A percentile compares a stretch with the other conserved stretches of the same genome.
phyloP scores from a whole-genome alignment of 2,888 invertebrate genomes.

The Troides oblongomaculatus region DNA sequence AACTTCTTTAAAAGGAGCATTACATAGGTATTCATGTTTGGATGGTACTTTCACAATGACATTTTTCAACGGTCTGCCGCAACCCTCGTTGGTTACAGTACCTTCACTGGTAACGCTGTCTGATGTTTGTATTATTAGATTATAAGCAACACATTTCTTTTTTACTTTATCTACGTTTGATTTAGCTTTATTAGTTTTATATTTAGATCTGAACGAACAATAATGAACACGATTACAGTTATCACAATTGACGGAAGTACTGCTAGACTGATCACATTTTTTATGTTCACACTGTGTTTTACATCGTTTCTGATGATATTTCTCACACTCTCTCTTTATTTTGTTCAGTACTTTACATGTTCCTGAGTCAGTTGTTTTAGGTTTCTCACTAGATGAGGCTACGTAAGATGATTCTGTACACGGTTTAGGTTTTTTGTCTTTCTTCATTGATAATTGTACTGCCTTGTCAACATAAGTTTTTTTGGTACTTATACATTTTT shows the following conservation, averaged over 20 bases:
- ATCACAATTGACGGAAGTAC: conserved; percentile 61
- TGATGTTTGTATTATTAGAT: conserved; percentile 70
- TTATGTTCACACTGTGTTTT: conserved; percentile 43
- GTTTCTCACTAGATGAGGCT: conserved; percentile 55
- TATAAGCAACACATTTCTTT: conserved; percentile 69
- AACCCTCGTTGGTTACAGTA: conserved; percentile 39
- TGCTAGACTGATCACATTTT: conserved; percentile 61
- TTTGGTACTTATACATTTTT: conserved; percentile 24
- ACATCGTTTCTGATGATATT: conserved; percentile 63
- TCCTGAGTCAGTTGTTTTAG: conserved; percentile 60
- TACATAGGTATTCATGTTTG: conserved; percentile 44
- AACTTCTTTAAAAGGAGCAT: conserved; percentile 56
- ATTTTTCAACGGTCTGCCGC: conserved; percentile 53
- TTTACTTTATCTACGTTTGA: conserved; percentile 49
- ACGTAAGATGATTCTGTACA: conserved; percentile 55
- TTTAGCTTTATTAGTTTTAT: conserved; percentile 53
- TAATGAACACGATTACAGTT: conserved; percentile 58
- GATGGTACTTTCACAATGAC: conserved; percentile 69
- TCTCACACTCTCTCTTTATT: conserved; percentile 70
- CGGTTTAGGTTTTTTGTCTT: conserved; percentile 41
- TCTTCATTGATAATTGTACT: conserved; percentile 48
- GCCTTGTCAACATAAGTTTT: conserved; percentile 50
- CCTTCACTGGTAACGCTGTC: conserved; percentile 67
- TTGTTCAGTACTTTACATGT: conserved; percentile 65
- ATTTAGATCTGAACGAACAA: conserved; percentile 57